A percentile compares a stretch with the other conserved stretches of the same genome.
Conservation (phyloP, 2,113 vertebrate species). For the Daubentonia madagascariensis region DNA sequence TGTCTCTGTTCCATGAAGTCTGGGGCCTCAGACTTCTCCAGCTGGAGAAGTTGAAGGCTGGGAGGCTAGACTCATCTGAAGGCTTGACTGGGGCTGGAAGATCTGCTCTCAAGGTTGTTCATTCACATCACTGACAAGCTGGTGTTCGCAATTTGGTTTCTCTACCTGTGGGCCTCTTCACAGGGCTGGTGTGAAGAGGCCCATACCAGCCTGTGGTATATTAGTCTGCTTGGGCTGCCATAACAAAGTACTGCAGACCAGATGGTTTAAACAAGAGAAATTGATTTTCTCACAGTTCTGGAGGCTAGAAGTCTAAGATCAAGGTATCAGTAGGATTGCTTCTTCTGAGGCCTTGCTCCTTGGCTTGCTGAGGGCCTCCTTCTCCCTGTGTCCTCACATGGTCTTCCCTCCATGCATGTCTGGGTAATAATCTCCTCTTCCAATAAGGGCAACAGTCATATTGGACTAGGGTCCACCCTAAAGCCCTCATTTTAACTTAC, state of each 20-base stretch:
- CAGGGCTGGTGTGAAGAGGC: not conserved
- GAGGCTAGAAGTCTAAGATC: not conserved
- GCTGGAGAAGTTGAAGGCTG: not conserved
- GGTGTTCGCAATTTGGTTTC: not conserved
- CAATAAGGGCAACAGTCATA: not conserved
- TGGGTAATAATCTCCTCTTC: not conserved
- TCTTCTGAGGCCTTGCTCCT: not conserved
- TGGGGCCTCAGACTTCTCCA: too few species aligned
- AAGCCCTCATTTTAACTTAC: not conserved
- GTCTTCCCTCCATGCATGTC: not conserved
- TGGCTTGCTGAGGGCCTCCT: not conserved
- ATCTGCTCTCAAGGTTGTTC: not conserved
- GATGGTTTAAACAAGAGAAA: not conserved
- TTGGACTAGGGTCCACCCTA: too few species aligned
- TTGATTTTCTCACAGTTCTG: not conserved
- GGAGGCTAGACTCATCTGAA: not conserved
- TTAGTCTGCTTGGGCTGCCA: rapidly evolving
- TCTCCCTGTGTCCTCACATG: not conserved
- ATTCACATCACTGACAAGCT: not conserved
- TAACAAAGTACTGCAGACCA: not conserved
- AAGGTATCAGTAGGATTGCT: not conserved
- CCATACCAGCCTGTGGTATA: too few species aligned
- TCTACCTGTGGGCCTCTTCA: not conserved
- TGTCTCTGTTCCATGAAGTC: not conserved
- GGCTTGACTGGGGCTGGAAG: not conserved